Evolutionary conservation across 2,888 invertebrate genomes (phyloP), one percentile per base, ranked within the genome.

Genomic region (Drosophila kuntzei): DNA sequence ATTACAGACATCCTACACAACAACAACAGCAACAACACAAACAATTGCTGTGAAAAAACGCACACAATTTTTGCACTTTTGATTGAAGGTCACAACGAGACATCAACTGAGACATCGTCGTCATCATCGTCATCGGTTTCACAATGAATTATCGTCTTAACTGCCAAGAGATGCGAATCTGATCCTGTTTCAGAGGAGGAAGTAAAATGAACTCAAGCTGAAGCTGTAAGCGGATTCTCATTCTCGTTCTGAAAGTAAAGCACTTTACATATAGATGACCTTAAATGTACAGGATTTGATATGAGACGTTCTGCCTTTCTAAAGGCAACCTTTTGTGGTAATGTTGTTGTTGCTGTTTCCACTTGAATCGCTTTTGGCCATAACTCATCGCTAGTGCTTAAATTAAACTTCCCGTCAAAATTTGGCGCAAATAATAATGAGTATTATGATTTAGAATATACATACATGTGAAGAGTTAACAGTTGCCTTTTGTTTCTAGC

Each of bases 1-100:
- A 89, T 84, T 89, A 71, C 82, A 87, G 58, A 72, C 85, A 89
- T 71, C 85, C 87, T 81, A 84, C 84, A 80, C 73, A 54, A 20
- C 54, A 27, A 7, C 59, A 59, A 27, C 60, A 59, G 9, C 46
- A 66, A 3, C 47, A 57, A 34, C 34, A n/a, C 6, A 16, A 68
- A 63, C 51, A 67, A n/a, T 39, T 47, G 41, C 49, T 54, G 39
- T 37, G 54, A 58, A 61, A 44, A 57, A 60, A 53, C 49, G 59
- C 67, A 69, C 71, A 64, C 53, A 63, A 58, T 68, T 82, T 84
- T 80, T 84, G 76, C 84, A 84, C 79, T 81, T 66, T 83, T 73
- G 79, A 51, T 49, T 71, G 85, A 85, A 85, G 84, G 84, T 85
- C 76, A 59, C 37, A 49, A 29, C 58, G 54, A 65, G 47, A 50